phyloP scores from a whole-genome alignment of 2,888 invertebrate species.

The Abscondita cerata region DNA sequence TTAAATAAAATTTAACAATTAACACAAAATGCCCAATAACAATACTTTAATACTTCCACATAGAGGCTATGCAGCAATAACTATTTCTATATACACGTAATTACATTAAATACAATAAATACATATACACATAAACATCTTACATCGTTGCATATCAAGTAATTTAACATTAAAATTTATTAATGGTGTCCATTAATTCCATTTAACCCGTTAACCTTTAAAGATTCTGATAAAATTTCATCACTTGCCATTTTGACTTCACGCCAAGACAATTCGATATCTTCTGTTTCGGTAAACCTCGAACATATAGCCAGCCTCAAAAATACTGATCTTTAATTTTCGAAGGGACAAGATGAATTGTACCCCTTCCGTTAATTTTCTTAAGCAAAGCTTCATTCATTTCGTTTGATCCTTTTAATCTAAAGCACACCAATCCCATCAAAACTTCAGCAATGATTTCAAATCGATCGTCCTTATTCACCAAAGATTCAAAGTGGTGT shows the following conservation, averaged over 20 bases:
- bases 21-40: no score
- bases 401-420: slow-evolving; percentile 86
- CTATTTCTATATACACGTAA: not conserved
- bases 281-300: slow-evolving; percentile 77
- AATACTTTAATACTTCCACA: not conserved
- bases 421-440: slow-evolving; percentile 97
- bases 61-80: no score
- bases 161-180: not conserved
- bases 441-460: slow-evolving; percentile 88
- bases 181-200: slow-evolving; percentile 12
- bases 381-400: slow-evolving; percentile 82
- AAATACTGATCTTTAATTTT: slow-evolving; percentile 85
- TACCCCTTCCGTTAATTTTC: slow-evolving; percentile 86
- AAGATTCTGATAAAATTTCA: slow-evolving; percentile 62
- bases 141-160: not conserved
- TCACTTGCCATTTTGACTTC: slow-evolving; percentile 80
- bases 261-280: slow-evolving; percentile 86
- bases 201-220: slow-evolving; percentile 8
- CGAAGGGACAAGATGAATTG: slow-evolving; percentile 92
- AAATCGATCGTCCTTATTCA: slow-evolving; percentile 80
- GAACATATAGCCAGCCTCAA: slow-evolving; percentile 91
- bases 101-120: slow-evolving; percentile 8
- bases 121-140: slow-evolving; percentile 6
- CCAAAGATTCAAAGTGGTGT: slow-evolving; percentile 83
- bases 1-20: no score